Percentiles rank a stretch among this genome's conserved stretches.
Conservation (phyloP, 2,888 invertebrate species). For the Polydrusus tereticollis region DNA sequence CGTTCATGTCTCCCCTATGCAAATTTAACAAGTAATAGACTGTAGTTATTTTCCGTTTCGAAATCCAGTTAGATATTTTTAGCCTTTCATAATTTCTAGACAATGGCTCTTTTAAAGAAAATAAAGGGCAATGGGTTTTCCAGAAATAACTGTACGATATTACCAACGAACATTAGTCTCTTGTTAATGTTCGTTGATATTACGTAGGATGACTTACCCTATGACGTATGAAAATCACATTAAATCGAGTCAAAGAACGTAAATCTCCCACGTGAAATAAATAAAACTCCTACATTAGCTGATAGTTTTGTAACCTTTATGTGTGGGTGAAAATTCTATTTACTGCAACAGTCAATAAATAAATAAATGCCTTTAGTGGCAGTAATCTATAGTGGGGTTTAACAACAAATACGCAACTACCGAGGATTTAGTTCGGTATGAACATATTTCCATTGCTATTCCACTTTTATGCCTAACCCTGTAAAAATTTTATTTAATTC, state of each 20-base stretch:
- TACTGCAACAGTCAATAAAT: no score
- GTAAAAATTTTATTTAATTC: no score
- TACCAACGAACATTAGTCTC: no score
- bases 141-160: background rate
- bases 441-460: no score
- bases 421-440: no score
- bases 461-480: no score
- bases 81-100: background rate
- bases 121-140: background rate
- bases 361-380: no score
- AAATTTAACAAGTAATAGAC: no score
- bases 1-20: no score
- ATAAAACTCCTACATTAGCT: background rate
- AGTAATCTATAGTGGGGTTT: no score
- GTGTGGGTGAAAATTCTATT: background rate
- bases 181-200: no score
- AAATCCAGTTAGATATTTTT: background rate
- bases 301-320: background rate
- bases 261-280: background rate
- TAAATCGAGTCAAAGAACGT: background rate
- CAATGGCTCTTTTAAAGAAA: background rate
- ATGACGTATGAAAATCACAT: constrained; percentile 4
- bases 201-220: background rate
- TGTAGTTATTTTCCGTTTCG: background rate
- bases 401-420: no score